These are phyloP conservation scores for Leptinotarsa undecemlineata DNA, from an alignment of 1,140 invertebrate species.

Conservation along the genomic window DNA sequence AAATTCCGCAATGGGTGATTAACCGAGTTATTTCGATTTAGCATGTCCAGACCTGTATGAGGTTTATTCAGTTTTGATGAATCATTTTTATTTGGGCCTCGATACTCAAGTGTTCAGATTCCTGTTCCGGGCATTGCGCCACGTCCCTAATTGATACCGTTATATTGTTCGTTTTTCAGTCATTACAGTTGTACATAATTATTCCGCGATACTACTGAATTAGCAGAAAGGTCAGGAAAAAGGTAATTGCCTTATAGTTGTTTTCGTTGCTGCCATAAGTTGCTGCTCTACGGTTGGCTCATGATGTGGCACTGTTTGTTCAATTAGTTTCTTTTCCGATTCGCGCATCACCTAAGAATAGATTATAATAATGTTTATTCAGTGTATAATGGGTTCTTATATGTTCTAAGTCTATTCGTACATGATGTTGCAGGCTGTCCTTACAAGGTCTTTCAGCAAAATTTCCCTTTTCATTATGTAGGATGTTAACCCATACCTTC, in stretches of 20 bases:
- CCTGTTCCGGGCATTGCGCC: background rate
- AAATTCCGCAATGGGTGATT: slow-evolving; percentile 30
- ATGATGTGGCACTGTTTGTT: background rate
- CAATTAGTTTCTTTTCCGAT: too few species aligned
- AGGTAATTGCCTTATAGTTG: background rate
- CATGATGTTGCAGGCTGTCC: too few species aligned
- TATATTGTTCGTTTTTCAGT: background rate
- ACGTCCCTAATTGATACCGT: background rate
- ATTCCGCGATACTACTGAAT: background rate
- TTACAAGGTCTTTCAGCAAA: too few species aligned
- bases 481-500: too few species aligned
- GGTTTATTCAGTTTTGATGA: background rate
- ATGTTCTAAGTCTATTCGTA: too few species aligned
- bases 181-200: slow-evolving; percentile 1
- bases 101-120: background rate
- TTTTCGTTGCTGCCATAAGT: background rate
- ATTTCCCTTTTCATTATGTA: too few species aligned
- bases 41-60: slow-evolving; percentile 25
- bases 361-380: too few species aligned
- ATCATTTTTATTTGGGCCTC: background rate
- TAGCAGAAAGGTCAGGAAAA: background rate
- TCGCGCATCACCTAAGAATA: too few species aligned
- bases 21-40: slow-evolving; percentile 27
- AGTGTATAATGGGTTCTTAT: too few species aligned
- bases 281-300: too few species aligned